Evolutionary conservation across 1,140 invertebrate genomes (phyloP).

Genomic region (Helicoverpa zea): DNA sequence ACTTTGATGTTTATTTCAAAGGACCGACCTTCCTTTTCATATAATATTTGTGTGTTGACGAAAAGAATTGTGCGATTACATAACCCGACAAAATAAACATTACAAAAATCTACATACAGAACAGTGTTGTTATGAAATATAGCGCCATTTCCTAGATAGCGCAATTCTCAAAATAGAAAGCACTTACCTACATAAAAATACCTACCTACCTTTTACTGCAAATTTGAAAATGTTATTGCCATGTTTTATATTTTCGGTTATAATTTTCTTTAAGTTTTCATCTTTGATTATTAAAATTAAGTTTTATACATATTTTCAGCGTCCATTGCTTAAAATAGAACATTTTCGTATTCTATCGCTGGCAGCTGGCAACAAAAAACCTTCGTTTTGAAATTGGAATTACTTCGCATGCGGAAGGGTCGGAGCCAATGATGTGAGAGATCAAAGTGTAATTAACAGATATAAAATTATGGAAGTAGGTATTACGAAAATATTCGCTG

Average conservation of each 20-base stretch:
- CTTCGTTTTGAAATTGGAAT: constrained; percentile 14
- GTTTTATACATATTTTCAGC: neutral
- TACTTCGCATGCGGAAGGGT: neutral
- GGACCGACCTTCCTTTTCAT: constrained; percentile 37
- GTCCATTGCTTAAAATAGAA: too few species aligned
- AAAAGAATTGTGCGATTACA: constrained; percentile 39
- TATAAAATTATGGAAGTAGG: neutral
- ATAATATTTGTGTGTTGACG: constrained; percentile 44
- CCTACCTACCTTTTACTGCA: too few species aligned
- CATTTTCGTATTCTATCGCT: neutral
- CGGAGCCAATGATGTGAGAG: constrained; percentile 21
- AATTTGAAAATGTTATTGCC: too few species aligned
- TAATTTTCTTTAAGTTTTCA: too few species aligned
- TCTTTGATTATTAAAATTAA: too few species aligned
- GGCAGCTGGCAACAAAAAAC: neutral
- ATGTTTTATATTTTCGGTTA: too few species aligned
- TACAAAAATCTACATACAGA: constrained; percentile 9
- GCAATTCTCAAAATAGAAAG: too few species aligned
- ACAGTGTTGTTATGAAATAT: neutral
- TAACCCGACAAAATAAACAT: constrained; percentile 41
- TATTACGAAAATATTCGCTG: constrained; percentile 21
- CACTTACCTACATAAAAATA: too few species aligned
- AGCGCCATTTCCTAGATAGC: too few species aligned
- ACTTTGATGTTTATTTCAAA: constrained; percentile 51
- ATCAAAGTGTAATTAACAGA: constrained; percentile 41